These are phyloP conservation scores for Cataglyphis albicans DNA, from an alignment of 2,888 invertebrate species.

Conservation along the genomic window DNA sequence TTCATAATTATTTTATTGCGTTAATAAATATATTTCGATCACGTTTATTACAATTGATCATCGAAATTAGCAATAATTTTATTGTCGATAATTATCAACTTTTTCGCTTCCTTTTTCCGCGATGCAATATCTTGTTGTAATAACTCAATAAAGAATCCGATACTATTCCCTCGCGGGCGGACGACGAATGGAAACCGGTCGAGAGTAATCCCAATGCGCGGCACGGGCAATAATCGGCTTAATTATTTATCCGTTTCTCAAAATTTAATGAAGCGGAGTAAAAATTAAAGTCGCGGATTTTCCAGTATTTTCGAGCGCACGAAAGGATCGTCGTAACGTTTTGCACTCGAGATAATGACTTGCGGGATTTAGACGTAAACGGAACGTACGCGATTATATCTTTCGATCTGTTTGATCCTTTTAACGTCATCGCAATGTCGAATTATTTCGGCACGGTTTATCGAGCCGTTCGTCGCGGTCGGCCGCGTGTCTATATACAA, in stretches of 20 bases:
- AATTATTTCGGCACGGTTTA: conserved; percentile 35
- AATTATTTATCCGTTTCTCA: conserved; percentile 37
- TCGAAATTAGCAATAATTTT: conserved; percentile 28
- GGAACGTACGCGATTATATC: conserved; percentile 1
- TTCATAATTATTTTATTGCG: conserved; percentile 24
- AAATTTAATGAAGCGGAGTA: conserved; percentile 15
- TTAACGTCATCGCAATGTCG: conserved; percentile 8
- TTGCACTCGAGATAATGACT: neutral
- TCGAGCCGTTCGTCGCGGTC: conserved; percentile 5
- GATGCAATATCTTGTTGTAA: neutral
- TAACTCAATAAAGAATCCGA: neutral
- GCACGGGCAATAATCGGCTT: conserved; percentile 17
- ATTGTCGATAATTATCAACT: conserved; percentile 12
- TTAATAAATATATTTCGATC: neutral
- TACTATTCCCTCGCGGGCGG: neutral
- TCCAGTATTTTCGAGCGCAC: neutral
- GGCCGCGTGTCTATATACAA: conserved; percentile 16
- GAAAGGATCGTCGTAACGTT: neutral
- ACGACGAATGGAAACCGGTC: neutral
- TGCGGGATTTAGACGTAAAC: neutral
- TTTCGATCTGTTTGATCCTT: neutral
- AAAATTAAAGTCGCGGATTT: conserved; percentile 18
- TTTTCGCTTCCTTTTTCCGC: neutral
- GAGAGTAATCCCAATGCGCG: conserved; percentile 20
- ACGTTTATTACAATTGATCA: conserved; percentile 2